Evolutionary conservation across 2,797 vertebrate species (phyloP).

Genomic region (Enteromius mattozi): DNA sequence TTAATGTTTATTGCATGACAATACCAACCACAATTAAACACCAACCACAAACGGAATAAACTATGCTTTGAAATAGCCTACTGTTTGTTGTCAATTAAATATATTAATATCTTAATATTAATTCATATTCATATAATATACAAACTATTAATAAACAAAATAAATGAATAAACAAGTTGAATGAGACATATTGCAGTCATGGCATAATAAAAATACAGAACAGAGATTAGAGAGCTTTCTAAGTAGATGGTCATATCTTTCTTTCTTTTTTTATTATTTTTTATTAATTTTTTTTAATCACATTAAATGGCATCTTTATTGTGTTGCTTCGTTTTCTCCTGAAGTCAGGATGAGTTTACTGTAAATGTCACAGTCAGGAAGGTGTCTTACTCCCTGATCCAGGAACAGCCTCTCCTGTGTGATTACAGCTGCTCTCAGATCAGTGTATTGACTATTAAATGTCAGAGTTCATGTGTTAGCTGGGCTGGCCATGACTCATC

Average conservation of each 20-base stretch:
- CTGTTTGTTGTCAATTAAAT: no score
- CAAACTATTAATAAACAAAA: background rate
- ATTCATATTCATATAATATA: background rate
- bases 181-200: background rate
- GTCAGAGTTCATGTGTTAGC: conserved; percentile 10
- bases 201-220: background rate
- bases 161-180: background rate
- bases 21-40: no score
- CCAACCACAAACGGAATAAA: no score
- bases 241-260: background rate
- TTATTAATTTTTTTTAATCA: background rate
- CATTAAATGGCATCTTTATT: background rate
- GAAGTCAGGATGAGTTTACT: background rate
- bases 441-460: conserved; percentile 13
- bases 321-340: background rate
- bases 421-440: conserved; percentile 33
- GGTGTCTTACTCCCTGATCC: conserved; percentile 5
- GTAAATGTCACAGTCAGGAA: conserved; percentile 32
- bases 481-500: conserved; percentile 32
- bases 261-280: background rate
- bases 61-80: no score
- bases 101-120: background rate
- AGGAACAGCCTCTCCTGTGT: background rate
- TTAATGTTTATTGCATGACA: no score
- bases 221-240: background rate